Conservation (phyloP, 92 coral and sea anemone species). For the Diadumene lineata region DNA sequence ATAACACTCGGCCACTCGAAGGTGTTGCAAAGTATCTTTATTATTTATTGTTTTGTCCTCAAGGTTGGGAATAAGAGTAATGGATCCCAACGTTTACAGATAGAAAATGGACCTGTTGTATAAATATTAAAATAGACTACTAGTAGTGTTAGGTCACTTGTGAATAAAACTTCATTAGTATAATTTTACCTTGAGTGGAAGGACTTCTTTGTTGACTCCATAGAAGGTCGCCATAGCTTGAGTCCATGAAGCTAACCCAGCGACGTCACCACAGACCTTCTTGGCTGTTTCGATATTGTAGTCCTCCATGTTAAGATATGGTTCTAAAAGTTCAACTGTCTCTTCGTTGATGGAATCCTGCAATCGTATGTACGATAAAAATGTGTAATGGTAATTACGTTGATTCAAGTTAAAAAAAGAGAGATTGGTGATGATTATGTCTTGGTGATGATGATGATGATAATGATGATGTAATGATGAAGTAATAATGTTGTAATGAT, state of each 20-base stretch:
- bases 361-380: not conserved
- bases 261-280: constrained; percentile 98
- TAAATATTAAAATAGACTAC: no score
- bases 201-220: constrained; percentile 94
- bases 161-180: no score
- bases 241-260: constrained; percentile 98
- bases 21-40: no score
- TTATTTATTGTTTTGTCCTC: no score
- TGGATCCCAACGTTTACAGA: no score
- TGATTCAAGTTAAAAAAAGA: not conserved
- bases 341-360: constrained; percentile 95
- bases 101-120: no score
- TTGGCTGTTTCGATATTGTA: constrained; percentile 91
- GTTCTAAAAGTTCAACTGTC: constrained; percentile 88
- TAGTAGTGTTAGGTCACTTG: no score
- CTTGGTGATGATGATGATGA: not conserved
- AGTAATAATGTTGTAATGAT: not conserved
- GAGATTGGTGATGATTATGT: not conserved
- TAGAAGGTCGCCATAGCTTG: constrained; percentile 92
- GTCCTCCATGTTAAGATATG: constrained; percentile 93
- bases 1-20: no score
- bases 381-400: not conserved
- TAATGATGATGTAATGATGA: not conserved
- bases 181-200: constrained; percentile 82
- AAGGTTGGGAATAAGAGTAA: no score